Conservation (phyloP, 2,797 vertebrate genomes). For the Melanotaenia parkinsoni region DNA sequence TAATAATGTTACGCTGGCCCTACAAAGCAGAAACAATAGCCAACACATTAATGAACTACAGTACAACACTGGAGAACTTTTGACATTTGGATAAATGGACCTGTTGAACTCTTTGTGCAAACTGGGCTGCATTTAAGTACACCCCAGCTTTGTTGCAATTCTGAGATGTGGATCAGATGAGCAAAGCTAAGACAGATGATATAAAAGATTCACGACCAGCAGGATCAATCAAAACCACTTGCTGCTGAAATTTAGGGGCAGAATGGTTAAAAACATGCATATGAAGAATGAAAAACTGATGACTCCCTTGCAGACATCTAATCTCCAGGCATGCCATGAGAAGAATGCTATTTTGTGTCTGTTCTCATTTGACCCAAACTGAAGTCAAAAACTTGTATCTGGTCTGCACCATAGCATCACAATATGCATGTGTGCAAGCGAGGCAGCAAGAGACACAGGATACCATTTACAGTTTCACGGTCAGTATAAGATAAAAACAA, state of each 20-base stretch:
- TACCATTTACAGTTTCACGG: slow-evolving; percentile 34
- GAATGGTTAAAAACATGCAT: not conserved
- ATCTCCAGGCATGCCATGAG: slow-evolving; percentile 14
- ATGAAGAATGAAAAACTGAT: slow-evolving; percentile 26
- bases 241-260: not conserved
- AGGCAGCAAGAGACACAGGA: not conserved
- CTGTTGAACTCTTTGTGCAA: slow-evolving; percentile 1
- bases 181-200: slow-evolving; percentile 10
- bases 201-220: not conserved
- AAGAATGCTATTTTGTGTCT: slow-evolving; percentile 37
- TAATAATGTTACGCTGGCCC: too few relatives aligned
- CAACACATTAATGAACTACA: too few relatives aligned
- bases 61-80: too few relatives aligned
- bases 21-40: too few relatives aligned
- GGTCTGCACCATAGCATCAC: slow-evolving; percentile 20
- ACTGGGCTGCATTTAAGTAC: too few relatives aligned
- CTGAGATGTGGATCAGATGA: slow-evolving; percentile 1
- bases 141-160: slow-evolving; percentile 15
- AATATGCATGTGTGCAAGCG: not conserved
- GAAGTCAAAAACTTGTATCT: slow-evolving; percentile 25
- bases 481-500: slow-evolving; percentile 37
- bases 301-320: slow-evolving; percentile 17
- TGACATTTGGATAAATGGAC: too few relatives aligned
- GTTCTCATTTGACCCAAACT: slow-evolving; percentile 30
- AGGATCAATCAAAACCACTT: slow-evolving; percentile 3